These are phyloP conservation scores for Phocides pigmalion DNA, from an alignment of 1,140 invertebrate species.

Conservation along the genomic window DNA sequence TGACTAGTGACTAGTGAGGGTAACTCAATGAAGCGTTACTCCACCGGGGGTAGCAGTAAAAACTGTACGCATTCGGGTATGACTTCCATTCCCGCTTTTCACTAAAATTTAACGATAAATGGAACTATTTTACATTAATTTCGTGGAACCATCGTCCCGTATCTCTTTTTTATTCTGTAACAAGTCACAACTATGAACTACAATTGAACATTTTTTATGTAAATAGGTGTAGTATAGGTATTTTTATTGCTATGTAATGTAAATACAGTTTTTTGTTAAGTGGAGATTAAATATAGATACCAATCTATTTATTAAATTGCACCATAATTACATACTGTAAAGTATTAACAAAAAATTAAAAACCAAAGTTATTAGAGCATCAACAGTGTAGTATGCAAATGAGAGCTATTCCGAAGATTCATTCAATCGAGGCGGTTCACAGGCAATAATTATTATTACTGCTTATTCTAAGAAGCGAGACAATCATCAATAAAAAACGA, in stretches of 20 bases:
- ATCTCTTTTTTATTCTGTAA: background rate
- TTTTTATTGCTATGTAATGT: too few relatives aligned
- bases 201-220: too few relatives aligned
- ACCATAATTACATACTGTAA: too few relatives aligned
- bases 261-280: too few relatives aligned
- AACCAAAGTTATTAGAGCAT: constrained; percentile 11
- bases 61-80: constrained; percentile 63
- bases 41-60: constrained; percentile 59
- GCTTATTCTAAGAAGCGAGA: constrained; percentile 57
- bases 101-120: constrained; percentile 28
- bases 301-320: too few relatives aligned
- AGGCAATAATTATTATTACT: constrained; percentile 49
- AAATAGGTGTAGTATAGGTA: too few relatives aligned
- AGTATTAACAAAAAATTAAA: background rate
- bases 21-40: constrained; percentile 51
- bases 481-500: constrained; percentile 69
- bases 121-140: constrained; percentile 8
- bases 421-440: constrained; percentile 46
- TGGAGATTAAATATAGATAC: too few relatives aligned
- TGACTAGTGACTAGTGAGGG: constrained; percentile 37
- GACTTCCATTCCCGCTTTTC: constrained; percentile 46
- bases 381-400: constrained; percentile 44
- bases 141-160: background rate
- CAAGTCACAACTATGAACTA: background rate
- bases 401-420: constrained; percentile 39